Percentiles rank a stretch among this genome's conserved stretches.
phyloP scores from a whole-genome alignment of 2,113 vertebrate species.

The Zootoca vivipara region DNA sequence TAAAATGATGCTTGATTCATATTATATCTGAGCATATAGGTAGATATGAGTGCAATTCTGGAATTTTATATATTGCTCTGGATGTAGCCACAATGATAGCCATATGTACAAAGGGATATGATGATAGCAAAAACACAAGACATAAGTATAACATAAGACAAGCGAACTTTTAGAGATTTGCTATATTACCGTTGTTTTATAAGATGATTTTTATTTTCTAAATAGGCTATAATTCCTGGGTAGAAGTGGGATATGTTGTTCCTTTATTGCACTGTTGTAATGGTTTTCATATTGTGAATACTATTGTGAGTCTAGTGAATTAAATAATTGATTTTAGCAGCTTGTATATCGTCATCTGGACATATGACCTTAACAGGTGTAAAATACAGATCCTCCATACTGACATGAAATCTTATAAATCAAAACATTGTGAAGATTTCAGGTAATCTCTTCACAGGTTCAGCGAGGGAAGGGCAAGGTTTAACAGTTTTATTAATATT shows the following conservation, averaged over 20 bases:
- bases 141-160: not conserved
- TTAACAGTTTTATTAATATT: not conserved
- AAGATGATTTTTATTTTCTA: not conserved
- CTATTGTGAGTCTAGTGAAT: not conserved
- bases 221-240: not conserved
- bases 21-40: not conserved
- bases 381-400: not conserved
- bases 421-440: not conserved
- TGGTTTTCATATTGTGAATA: not conserved
- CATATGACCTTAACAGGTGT: not conserved
- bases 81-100: not conserved
- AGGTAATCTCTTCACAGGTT: not conserved
- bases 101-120: not conserved
- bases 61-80: not conserved
- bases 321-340: not conserved
- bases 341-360: not conserved
- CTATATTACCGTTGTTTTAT: not conserved
- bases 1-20: not conserved
- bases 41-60: too few species aligned
- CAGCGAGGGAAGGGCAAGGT: not conserved
- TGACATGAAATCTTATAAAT: not conserved
- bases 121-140: not conserved
- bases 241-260: not conserved
- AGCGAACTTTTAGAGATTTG: not conserved
- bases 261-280: not conserved